These are phyloP conservation scores for Listronotus oregonensis DNA, from an alignment of 1,140 invertebrate genomes.

Conservation along the genomic window DNA sequence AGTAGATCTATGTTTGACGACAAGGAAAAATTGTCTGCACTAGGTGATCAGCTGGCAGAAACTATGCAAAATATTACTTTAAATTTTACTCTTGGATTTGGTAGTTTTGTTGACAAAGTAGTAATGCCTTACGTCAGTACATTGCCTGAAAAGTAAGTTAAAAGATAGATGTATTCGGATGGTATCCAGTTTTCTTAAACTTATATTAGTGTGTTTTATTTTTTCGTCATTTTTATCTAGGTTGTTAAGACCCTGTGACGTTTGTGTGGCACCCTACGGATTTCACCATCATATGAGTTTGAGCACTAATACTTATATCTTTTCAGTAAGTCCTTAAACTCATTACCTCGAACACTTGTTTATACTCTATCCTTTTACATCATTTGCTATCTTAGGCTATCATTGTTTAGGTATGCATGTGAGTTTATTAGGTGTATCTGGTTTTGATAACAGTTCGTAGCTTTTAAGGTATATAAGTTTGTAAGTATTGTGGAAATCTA, in stretches of 20 bases:
- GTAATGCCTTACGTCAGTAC: slow-evolving; percentile 77
- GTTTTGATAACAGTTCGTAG: slow-evolving; percentile 2
- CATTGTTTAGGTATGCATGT: slow-evolving; percentile 15
- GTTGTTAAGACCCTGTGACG: slow-evolving; percentile 64
- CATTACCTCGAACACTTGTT: slow-evolving; percentile 6
- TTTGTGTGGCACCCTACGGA: slow-evolving; percentile 71
- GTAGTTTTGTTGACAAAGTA: slow-evolving; percentile 89
- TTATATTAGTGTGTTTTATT: slow-evolving; percentile 9
- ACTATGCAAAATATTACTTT: slow-evolving; percentile 78
- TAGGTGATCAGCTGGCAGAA: slow-evolving; percentile 68
- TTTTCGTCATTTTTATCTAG: slow-evolving; percentile 47
- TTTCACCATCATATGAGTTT: slow-evolving; percentile 73
- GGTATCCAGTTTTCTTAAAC: too few species aligned
- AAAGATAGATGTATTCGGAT: too few species aligned
- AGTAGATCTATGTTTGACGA: slow-evolving; percentile 80
- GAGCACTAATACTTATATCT: slow-evolving; percentile 65
- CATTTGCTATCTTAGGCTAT: not conserved
- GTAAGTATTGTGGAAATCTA: not conserved
- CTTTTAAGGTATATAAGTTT: not conserved
- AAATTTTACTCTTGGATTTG: slow-evolving; percentile 83
- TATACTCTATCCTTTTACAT: slow-evolving; percentile 3
- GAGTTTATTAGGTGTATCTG: slow-evolving; percentile 1
- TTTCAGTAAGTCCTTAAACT: slow-evolving; percentile 59
- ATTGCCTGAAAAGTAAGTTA: slow-evolving; percentile 60
- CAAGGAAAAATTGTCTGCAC: slow-evolving; percentile 67